phyloP scores from a whole-genome alignment of 2,113 vertebrate species.

The Chlamydotis undulata region DNA sequence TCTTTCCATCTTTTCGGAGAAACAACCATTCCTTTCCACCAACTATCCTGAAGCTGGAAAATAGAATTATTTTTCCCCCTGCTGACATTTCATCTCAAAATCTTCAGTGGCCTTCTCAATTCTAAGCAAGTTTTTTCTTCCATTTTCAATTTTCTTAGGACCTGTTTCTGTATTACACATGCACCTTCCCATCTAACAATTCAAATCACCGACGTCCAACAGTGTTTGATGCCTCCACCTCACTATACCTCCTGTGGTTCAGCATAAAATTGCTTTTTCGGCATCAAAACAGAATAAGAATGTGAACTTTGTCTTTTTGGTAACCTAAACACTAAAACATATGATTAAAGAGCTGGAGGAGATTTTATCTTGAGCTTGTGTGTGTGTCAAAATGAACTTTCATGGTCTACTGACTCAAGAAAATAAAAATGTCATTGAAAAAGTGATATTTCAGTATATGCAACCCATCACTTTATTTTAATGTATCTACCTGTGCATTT shows the following conservation, averaged over 20 bases:
- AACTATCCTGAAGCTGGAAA: background rate
- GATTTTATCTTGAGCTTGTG: constrained; percentile 49
- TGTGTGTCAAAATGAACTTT: constrained; percentile 55
- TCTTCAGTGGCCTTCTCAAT: background rate
- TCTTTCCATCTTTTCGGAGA: background rate
- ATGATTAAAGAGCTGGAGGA: constrained; percentile 38
- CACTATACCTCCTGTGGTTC: constrained; percentile 23
- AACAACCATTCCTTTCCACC: background rate
- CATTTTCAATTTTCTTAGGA: background rate
- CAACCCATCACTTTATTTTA: constrained; percentile 29
- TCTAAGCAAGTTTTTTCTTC: background rate
- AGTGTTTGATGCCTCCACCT: background rate
- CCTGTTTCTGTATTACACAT: background rate
- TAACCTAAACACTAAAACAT: constrained; percentile 31
- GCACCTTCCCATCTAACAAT: background rate
- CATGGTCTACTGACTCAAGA: constrained; percentile 31
- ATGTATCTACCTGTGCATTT: background rate
- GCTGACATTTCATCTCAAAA: background rate
- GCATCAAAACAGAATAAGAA: constrained; percentile 47
- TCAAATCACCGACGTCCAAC: constrained; percentile 22
- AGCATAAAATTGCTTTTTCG: constrained; percentile 53
- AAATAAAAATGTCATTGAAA: constrained; percentile 54
- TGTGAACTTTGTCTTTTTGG: constrained; percentile 21
- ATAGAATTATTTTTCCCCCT: background rate
- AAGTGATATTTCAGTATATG: constrained; percentile 18